These are phyloP conservation scores for Psettodes erumei DNA, from an alignment of 2,113 vertebrate species.

Conservation along the genomic window DNA sequence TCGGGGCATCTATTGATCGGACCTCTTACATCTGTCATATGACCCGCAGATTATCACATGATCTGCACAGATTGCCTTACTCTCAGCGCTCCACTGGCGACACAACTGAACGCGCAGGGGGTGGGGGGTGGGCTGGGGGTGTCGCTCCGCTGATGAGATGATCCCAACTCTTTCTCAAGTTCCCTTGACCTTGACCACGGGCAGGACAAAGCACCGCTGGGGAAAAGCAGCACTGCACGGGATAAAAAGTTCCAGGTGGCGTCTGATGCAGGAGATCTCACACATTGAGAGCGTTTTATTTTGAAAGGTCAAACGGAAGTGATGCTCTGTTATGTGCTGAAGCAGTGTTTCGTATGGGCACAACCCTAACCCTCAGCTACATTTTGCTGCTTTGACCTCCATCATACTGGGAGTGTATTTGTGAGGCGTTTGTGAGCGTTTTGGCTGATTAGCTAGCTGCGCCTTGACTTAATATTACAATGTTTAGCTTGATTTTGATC, in stretches of 20 bases:
- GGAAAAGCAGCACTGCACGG: neutral
- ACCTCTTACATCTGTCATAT: constrained; percentile 68
- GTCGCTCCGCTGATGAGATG: constrained; percentile 34
- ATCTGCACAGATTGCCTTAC: constrained; percentile 70
- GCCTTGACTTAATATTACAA: too few species aligned
- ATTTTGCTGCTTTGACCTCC: too few species aligned
- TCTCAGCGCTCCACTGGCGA: constrained; percentile 27
- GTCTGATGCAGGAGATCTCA: neutral
- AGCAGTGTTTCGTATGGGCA: too few species aligned
- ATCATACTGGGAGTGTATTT: too few species aligned
- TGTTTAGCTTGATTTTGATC: too few species aligned
- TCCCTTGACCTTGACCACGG: constrained; percentile 59
- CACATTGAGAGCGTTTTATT: too few species aligned
- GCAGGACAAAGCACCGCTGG: neutral
- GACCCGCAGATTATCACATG: constrained; percentile 73
- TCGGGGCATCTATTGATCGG: constrained; percentile 70
- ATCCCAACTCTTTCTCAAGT: constrained; percentile 48
- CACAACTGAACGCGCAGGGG: constrained; percentile 12
- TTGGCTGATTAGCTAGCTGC: too few species aligned
- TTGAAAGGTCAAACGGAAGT: too few species aligned
- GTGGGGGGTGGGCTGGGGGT: too few species aligned
- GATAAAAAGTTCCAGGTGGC: neutral
- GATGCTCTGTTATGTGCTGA: too few species aligned
- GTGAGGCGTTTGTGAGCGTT: too few species aligned
- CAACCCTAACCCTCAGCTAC: too few species aligned